A percentile compares a stretch with the other conserved stretches of the same genome.
phyloP scores from a whole-genome alignment of 2,113 vertebrate genomes.

The Casuarius casuarius region DNA sequence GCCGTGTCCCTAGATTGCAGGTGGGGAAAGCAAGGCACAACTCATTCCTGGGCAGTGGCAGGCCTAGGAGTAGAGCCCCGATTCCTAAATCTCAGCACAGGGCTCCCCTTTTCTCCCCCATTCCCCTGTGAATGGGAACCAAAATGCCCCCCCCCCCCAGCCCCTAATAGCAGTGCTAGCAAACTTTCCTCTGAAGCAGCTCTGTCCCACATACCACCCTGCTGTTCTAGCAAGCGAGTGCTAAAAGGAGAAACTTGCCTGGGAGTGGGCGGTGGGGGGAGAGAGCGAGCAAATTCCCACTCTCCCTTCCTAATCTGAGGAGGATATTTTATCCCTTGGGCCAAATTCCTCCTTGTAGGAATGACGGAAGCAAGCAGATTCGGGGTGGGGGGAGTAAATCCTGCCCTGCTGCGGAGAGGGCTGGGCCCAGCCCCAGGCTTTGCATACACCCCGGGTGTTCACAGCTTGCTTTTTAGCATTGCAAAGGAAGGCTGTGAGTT shows the following conservation, averaged over 20 bases:
- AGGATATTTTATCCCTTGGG: background rate
- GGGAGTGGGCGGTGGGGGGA: background rate
- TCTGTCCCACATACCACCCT: background rate
- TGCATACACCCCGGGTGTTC: background rate
- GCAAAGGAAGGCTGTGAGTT: background rate
- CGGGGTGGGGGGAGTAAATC: background rate
- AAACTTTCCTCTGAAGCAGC: no score
- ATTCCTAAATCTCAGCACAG: no score
- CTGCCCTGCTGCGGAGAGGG: background rate
- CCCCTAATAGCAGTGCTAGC: no score
- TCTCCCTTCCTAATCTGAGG: background rate
- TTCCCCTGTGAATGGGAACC: background rate
- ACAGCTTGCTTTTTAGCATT: background rate
- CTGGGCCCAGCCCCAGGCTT: background rate
- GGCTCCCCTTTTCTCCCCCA: background rate
- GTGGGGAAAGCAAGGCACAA: background rate
- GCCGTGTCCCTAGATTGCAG: background rate
- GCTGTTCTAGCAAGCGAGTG: background rate
- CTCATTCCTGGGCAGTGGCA: no score
- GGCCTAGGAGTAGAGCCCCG: no score
- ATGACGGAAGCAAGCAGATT: background rate
- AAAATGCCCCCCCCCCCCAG: background rate
- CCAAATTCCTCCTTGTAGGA: background rate
- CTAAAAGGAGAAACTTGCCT: background rate
- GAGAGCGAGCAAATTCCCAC: background rate